These are phyloP conservation scores for Neogobius melanostomus DNA, from an alignment of 2,113 vertebrate species.

Conservation along the genomic window DNA sequence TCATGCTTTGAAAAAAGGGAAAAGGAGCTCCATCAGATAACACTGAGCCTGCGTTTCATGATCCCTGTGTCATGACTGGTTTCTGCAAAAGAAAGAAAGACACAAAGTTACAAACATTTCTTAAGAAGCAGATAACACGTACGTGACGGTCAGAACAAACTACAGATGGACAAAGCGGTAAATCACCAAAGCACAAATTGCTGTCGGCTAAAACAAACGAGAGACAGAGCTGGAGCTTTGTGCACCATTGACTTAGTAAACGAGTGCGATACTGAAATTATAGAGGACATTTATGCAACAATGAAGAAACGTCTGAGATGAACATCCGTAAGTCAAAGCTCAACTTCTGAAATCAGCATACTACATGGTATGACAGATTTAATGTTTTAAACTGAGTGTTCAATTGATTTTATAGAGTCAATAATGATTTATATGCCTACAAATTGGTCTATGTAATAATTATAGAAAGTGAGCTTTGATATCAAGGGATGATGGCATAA, in stretches of 20 bases:
- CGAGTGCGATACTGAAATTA: background rate
- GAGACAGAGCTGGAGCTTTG: background rate
- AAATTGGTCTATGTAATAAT: too few relatives aligned
- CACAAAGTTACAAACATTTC: background rate
- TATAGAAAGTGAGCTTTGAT: slow-evolving; percentile 1
- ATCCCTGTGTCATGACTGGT: slow-evolving; percentile 58
- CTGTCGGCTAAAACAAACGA: background rate
- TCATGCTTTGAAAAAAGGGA: too few relatives aligned
- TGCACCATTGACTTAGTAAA: background rate
- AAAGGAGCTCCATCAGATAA: slow-evolving; percentile 47
- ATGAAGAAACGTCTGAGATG: background rate
- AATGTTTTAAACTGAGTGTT: background rate
- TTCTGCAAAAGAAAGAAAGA: slow-evolving; percentile 50
- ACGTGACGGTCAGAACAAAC: background rate
- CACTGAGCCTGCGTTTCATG: slow-evolving; percentile 58
- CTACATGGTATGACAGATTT: background rate
- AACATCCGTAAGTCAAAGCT: slow-evolving; percentile 2
- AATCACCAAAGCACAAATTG: background rate
- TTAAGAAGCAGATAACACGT: slow-evolving; percentile 7
- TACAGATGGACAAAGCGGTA: background rate
- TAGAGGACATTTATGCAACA: background rate
- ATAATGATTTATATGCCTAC: too few relatives aligned
- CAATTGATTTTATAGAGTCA: background rate
- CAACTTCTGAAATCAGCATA: background rate
- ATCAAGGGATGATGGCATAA: background rate